These are phyloP conservation scores for Heliocidaris erythrogramma DNA, from an alignment of 35 echinoderm and acorn worm genomes.

Conservation along the genomic window DNA sequence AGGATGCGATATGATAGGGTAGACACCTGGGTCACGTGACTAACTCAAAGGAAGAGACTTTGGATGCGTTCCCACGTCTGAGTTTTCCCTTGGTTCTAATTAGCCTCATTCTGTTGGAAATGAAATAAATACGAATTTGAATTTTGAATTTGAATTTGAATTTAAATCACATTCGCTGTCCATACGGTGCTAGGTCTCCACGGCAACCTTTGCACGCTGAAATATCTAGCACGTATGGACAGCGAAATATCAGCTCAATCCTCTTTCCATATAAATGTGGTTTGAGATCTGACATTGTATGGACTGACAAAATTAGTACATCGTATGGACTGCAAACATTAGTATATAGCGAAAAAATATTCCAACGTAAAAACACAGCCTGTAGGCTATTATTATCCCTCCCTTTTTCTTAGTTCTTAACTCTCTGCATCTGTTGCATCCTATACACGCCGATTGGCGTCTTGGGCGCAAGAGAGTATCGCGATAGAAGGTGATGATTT, in stretches of 20 bases:
- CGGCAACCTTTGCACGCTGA: too few relatives aligned
- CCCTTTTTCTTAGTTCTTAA: neutral
- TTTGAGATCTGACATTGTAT: neutral
- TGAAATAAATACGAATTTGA: too few relatives aligned
- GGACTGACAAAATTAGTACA: neutral
- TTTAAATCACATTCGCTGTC: neutral
- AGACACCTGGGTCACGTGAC: neutral
- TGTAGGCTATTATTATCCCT: neutral
- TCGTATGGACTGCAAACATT: neutral
- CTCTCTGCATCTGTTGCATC: neutral
- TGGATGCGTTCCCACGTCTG: neutral
- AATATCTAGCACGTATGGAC: too few relatives aligned
- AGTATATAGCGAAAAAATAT: neutral
- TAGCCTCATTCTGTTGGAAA: too few relatives aligned
- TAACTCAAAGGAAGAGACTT: neutral
- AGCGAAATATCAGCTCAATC: too few relatives aligned
- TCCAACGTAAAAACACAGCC: neutral
- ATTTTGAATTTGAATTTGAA: too few relatives aligned
- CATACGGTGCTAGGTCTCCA: too few relatives aligned
- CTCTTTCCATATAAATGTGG: too few relatives aligned
- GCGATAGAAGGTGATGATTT: neutral
- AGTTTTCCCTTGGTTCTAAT: neutral
- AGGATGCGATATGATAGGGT: neutral
- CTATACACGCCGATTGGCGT: neutral
- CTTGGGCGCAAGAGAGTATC: neutral